Base-by-base conservation (phyloP, 2,113 vertebrate species). In the Chauna torquata region DNA sequence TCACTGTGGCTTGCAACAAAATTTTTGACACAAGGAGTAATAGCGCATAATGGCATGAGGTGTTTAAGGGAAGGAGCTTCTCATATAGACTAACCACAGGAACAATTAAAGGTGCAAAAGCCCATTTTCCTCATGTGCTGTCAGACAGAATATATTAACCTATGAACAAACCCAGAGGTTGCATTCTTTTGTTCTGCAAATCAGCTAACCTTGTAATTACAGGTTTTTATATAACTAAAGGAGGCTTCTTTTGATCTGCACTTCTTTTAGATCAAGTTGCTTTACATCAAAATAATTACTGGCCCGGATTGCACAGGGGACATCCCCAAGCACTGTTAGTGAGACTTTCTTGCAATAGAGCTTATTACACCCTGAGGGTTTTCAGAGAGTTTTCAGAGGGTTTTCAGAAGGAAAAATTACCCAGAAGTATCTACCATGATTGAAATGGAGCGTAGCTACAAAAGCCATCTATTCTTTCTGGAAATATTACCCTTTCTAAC, bases 21-120 rank as follows among this genome's bases (percentile, higher is more conserved):
- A 74, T 66, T 90, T 83, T 94, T 95, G 42, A 83, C 89, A 36
- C 14, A 14, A 79, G 91, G 85, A 92, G 78, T 96, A 95, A 94
- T 94, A 90, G 82, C 42, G 66, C 22, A 11, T 94, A 92, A 93
- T 95, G 91, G 45, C 28, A 24, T 65, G 75, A 74, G 79, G 38
- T 93, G 22, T 84, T 88, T 50, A 38, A 77, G 75, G 58, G 59
- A 93, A 84, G 80, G 25, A 11, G 2, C 34, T 65, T 81, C 69
- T 79, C 42, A 42, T 87, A 58, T 44, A 82, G 64, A 28, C 49
- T 76, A 89, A 86, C 82, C 68, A 78, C 50, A 40, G 28, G 38
- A 87, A 55, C 34, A 92, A 90, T 92, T 88, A 94, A 47, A 85
- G 49, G 66, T 84, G 42, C 75, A 92, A 82, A 92, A 89, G 86